These are phyloP conservation scores for Aphrocallistes beatrix DNA, from an alignment of 37 sponge, comb jelly and placozoan genomes.

Conservation along the genomic window DNA sequence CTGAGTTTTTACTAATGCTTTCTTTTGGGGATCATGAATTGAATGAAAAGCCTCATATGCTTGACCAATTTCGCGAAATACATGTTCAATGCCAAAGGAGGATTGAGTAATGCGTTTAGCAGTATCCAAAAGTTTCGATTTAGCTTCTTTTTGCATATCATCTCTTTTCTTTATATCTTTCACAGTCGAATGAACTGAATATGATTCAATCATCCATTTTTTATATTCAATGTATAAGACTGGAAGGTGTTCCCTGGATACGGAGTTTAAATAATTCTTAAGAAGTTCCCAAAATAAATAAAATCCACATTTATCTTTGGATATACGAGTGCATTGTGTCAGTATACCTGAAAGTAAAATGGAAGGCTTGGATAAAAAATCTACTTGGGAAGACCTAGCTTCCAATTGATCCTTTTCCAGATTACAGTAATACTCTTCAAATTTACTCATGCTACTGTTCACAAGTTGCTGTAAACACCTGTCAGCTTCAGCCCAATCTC, in stretches of 20 bases:
- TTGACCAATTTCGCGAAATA: slow-evolving; percentile 22
- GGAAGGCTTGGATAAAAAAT: background rate
- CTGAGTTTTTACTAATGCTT: background rate
- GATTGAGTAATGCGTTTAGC: background rate
- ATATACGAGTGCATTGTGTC: background rate
- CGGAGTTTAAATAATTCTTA: background rate
- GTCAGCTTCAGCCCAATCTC: slow-evolving; percentile 4
- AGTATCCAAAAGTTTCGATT: background rate
- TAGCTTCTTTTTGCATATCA: background rate
- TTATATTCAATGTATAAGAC: background rate
- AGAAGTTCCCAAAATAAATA: background rate
- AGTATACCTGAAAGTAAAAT: background rate
- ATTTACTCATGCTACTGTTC: background rate
- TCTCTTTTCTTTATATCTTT: background rate
- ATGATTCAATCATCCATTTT: background rate
- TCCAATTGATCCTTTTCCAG: background rate
- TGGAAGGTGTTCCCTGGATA: background rate
- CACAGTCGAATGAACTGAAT: background rate
- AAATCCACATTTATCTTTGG: background rate
- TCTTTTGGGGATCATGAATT: background rate
- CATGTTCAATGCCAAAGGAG: slow-evolving; percentile 23
- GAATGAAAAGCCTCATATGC: background rate
- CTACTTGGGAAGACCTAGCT: background rate
- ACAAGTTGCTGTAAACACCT: background rate
- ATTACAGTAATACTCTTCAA: background rate